Evolutionary conservation across 2,888 invertebrate species (phyloP).

Genomic region (Drosophila rubida): DNA sequence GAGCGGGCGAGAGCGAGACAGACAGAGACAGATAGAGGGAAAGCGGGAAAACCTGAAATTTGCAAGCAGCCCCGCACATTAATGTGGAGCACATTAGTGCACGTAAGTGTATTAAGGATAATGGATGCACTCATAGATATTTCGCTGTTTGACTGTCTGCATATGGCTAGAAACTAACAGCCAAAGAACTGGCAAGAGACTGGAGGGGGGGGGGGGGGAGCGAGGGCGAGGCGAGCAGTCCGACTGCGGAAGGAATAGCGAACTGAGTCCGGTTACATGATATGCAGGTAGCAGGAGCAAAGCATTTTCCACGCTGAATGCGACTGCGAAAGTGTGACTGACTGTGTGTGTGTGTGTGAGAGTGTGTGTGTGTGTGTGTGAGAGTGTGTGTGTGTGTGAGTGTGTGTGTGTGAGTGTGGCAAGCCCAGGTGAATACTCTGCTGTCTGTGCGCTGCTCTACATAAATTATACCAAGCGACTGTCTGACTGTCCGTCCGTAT

Average conservation of each 20-base stretch:
- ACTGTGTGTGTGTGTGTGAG: slow-evolving; percentile 1
- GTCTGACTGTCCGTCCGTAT: not conserved
- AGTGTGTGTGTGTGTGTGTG: not conserved
- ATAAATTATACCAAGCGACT: slow-evolving; percentile 44
- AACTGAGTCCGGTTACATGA: slow-evolving; percentile 49
- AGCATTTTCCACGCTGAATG: slow-evolving; percentile 3
- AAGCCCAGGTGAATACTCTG: not conserved
- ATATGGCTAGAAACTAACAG: slow-evolving; percentile 47
- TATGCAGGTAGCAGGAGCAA: slow-evolving; percentile 39
- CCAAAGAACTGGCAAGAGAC: not conserved
- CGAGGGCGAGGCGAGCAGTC: no score
- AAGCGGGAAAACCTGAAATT: slow-evolving; percentile 57
- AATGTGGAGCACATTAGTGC: slow-evolving; percentile 71
- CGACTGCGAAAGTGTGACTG: slow-evolving; percentile 6
- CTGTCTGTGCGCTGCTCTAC: slow-evolving; percentile 29
- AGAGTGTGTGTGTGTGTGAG: slow-evolving; percentile 1
- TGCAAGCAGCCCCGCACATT: slow-evolving; percentile 65
- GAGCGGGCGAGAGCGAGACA: not conserved
- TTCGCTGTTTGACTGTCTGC: slow-evolving; percentile 61
- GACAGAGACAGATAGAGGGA: slow-evolving; percentile 1
- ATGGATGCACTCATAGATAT: slow-evolving; percentile 80
- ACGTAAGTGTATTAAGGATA: slow-evolving; percentile 79
- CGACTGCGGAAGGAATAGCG: slow-evolving; percentile 48
- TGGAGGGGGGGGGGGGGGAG: no score
- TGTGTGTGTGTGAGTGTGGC: slow-evolving; percentile 1